Conservation (phyloP, 1,140 invertebrate genomes). For the Capitella teleta region DNA sequence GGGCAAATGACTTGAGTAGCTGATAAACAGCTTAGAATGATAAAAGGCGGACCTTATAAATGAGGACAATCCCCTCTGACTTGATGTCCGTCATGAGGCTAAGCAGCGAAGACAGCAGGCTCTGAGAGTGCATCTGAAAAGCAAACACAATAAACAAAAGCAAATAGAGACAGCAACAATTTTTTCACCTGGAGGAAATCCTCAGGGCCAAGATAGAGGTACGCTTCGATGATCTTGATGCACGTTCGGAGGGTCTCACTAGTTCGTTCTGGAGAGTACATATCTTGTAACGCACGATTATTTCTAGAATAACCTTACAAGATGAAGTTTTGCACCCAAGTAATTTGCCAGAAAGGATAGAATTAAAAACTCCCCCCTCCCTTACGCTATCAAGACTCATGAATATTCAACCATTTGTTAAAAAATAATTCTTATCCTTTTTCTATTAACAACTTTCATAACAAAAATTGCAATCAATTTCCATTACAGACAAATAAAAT, state of each 20-base stretch:
- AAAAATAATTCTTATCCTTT: too few relatives aligned
- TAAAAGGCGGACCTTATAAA: conserved; percentile 28
- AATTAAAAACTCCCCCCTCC: too few relatives aligned
- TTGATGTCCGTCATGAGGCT: conserved; percentile 65
- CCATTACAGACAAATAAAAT: too few relatives aligned
- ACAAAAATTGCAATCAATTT: too few relatives aligned
- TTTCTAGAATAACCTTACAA: too few relatives aligned
- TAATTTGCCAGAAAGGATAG: too few relatives aligned
- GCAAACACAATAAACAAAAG: conserved; percentile 9
- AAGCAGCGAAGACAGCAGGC: conserved; percentile 56
- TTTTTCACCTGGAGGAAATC: conserved; percentile 57
- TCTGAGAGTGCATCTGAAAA: conserved; percentile 47
- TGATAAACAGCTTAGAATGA: too few relatives aligned
- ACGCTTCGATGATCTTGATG: conserved; percentile 68
- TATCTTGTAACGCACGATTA: conserved; percentile 1
- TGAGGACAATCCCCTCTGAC: conserved; percentile 61
- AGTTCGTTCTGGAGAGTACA: conserved; percentile 54
- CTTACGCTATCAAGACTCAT: too few relatives aligned
- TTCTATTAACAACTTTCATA: too few relatives aligned
- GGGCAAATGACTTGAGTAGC: too few relatives aligned
- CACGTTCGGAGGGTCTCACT: conserved; percentile 67
- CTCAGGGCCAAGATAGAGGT: conserved; percentile 67
- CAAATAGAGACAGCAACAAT: not conserved
- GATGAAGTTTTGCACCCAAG: too few relatives aligned
- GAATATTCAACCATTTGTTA: too few relatives aligned